Evolutionary conservation across 1,140 invertebrate genomes (phyloP), one percentile per base, ranked within the genome.

Genomic region (Polyergus mexicanus): DNA sequence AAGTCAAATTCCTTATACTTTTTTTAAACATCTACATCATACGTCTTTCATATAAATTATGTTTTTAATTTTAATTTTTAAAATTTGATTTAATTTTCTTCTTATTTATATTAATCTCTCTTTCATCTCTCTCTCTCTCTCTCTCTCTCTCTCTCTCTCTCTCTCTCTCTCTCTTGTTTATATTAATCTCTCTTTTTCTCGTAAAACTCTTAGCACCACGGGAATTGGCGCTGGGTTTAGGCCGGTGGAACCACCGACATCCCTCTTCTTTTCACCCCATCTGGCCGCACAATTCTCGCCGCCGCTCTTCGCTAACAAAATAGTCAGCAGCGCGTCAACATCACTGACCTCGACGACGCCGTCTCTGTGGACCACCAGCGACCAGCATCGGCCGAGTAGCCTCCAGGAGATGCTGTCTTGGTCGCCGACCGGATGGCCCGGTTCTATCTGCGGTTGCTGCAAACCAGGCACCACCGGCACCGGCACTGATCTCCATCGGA

Each of bases 191-290:
- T 38, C 1, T 51, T 2, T 25, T 1, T 25, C 13, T 65, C n/a
- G n/a, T 58, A 3, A 0, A 54, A 80, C 2, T 96, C 96, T 19
- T 95, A 96, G 96, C 93, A 91, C 93, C 69, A 94, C 95, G 76
- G 95, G 96, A 41, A 96, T 97, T 91, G 95, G 96, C 81, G 96
- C 97, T 2, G 96, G 91, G 89, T 97, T 91, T 96, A 97, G 92
- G 92, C 96, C 93, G 94, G 96, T 93, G 89, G 95, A 92, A 92
- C 95, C 86, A 66, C 95, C 94, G 66, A 96, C 96, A 10, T 96
- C 96, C 4, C 95, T 98, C 19, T 98, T 98, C 95, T 97, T 98
- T 92, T 97, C 98, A 22, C 97, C 97, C 1, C 97, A 98, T 93
- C 95, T 98, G 88, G 97, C 97, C 4, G 96, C 96, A 0, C 97